Conservation (phyloP, 2,797 vertebrate genomes). For the Spea hammondii region DNA sequence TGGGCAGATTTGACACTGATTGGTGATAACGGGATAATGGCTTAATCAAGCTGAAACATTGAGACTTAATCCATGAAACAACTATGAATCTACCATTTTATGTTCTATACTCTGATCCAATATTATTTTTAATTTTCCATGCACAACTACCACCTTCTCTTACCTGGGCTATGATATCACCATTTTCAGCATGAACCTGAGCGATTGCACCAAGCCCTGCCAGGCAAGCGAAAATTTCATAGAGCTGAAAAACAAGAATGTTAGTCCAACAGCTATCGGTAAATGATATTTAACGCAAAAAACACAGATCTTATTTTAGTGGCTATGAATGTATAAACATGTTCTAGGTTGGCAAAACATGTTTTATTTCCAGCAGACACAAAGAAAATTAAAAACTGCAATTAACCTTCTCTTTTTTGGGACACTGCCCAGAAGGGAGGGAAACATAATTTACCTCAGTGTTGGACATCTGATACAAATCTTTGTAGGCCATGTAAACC, state of each 20-base stretch:
- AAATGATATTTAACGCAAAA: slow-evolving; percentile 28
- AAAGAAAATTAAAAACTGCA: background rate
- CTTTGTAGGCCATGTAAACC: slow-evolving; percentile 98
- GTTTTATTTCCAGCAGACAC: slow-evolving; percentile 16
- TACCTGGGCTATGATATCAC: slow-evolving; percentile 97
- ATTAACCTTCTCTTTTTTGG: slow-evolving; percentile 21
- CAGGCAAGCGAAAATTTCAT: slow-evolving; percentile 92
- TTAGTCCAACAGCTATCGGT: slow-evolving; percentile 11
- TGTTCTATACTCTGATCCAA: background rate
- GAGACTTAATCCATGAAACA: background rate
- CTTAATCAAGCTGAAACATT: too few species aligned
- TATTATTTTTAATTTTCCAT: background rate
- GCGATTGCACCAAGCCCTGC: slow-evolving; percentile 88
- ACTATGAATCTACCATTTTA: too few species aligned
- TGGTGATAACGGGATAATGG: too few species aligned
- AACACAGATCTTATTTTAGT: slow-evolving; percentile 22
- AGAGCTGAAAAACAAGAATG: slow-evolving; percentile 74
- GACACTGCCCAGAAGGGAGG: slow-evolving; percentile 33
- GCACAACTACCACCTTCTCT: background rate
- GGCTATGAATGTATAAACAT: slow-evolving; percentile 33
- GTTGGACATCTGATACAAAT: slow-evolving; percentile 95
- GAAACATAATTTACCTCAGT: slow-evolving; percentile 80
- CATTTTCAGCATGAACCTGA: slow-evolving; percentile 97
- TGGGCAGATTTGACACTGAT: too few species aligned
- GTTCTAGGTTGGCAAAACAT: slow-evolving; percentile 7